These are phyloP conservation scores for Cottoperca gobio DNA, from an alignment of 2,797 vertebrate genomes.

Conservation along the genomic window DNA sequence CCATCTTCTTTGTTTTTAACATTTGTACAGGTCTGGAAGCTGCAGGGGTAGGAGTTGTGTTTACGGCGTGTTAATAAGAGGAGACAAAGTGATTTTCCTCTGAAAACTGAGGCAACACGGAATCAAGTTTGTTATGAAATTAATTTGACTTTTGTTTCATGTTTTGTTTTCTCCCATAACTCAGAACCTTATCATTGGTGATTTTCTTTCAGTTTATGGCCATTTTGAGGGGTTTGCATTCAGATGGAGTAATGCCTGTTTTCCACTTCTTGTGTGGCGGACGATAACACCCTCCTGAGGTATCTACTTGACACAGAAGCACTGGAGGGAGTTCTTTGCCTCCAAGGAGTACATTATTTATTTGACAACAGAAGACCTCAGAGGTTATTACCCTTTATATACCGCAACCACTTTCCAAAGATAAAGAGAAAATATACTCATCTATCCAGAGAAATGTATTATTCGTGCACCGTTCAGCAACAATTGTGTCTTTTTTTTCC, in stretches of 20 bases:
- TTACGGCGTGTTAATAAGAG: conserved; percentile 1
- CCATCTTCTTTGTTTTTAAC: conserved; percentile 22
- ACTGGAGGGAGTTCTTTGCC: conserved; percentile 31
- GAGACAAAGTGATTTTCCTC: conserved; percentile 21
- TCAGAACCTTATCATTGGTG: background rate
- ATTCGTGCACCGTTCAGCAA: conserved; percentile 12
- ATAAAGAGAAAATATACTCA: conserved; percentile 9
- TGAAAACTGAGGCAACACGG: conserved; percentile 19
- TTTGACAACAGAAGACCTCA: conserved; percentile 38
- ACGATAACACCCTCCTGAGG: conserved; percentile 20
- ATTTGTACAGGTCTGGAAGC: conserved; percentile 22
- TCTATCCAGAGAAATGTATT: conserved; percentile 22
- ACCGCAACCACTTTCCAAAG: conserved; percentile 29
- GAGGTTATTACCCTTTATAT: conserved; percentile 57
- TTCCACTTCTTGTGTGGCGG: conserved; percentile 18
- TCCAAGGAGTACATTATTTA: conserved; percentile 45
- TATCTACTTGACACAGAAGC: conserved; percentile 31
- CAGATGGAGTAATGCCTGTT: conserved; percentile 22
- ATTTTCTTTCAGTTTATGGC: background rate
- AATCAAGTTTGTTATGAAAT: conserved; percentile 39
- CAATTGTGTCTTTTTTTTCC: conserved; percentile 13
- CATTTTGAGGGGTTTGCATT: conserved; percentile 22
- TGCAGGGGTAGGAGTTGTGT: conserved; percentile 23
- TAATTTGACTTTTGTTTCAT: conserved; percentile 4
- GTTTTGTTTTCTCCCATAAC: background rate